A percentile compares a stretch with the other conserved stretches of the same genome.
phyloP scores from a whole-genome alignment of 2,797 vertebrate genomes.

The Rhodeus uyekii region DNA sequence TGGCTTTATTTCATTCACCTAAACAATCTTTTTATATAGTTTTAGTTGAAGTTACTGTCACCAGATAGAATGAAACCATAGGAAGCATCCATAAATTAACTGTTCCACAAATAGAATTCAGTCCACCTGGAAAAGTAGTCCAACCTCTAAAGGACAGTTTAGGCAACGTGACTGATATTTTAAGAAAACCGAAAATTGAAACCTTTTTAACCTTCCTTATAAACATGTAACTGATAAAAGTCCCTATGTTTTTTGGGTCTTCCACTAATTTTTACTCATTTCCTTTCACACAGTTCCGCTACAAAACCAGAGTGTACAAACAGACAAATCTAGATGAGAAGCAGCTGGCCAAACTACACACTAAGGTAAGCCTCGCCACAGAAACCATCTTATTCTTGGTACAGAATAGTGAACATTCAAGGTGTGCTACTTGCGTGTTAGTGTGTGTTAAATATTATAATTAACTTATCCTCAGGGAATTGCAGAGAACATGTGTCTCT shows the following conservation, averaged over 20 bases:
- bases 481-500: constrained; percentile 20
- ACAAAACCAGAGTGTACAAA: constrained; percentile 94
- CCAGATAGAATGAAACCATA: background rate
- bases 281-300: constrained; percentile 82
- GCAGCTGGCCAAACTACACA: constrained; percentile 92
- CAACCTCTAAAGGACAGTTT: background rate
- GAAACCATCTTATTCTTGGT: background rate
- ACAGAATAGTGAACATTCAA: background rate
- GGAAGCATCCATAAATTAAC: background rate
- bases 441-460: constrained; percentile 1
- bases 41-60: background rate
- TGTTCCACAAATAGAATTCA: too few species aligned
- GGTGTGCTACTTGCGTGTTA: background rate
- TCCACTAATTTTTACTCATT: constrained; percentile 23
- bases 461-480: background rate
- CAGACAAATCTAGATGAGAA: constrained; percentile 95
- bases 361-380: constrained; percentile 77
- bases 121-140: too few species aligned
- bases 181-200: background rate
- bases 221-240: background rate
- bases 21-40: background rate
- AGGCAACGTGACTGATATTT: background rate
- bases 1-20: background rate
- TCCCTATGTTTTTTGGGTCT: background rate
- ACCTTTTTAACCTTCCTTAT: background rate